A percentile compares a stretch with the other conserved stretches of the same genome.
These are phyloP conservation scores for Paratrypauchen microcephalus DNA, from an alignment of 2,797 vertebrate genomes.

Conservation along the genomic window DNA sequence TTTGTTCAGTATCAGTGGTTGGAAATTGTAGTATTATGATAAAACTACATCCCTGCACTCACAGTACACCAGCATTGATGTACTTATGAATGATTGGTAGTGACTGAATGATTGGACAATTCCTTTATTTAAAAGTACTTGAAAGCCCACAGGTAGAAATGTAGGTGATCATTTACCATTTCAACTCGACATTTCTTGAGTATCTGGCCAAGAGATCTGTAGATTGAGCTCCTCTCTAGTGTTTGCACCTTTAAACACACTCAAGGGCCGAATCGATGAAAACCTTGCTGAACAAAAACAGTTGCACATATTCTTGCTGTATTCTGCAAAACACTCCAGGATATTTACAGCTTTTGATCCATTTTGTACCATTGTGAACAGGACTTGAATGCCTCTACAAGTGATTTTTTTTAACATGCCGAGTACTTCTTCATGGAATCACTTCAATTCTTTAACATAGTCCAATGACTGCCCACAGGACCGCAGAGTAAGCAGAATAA, in stretches of 20 bases:
- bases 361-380: background rate
- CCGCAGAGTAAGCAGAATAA: background rate
- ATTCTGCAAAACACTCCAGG: background rate
- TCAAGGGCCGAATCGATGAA: background rate
- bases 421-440: background rate
- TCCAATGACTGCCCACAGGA: background rate
- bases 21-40: background rate
- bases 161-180: background rate
- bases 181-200: background rate
- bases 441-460: conserved; percentile 2
- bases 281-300: conserved; percentile 1
- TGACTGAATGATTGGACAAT: too few relatives aligned
- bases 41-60: background rate
- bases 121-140: too few relatives aligned
- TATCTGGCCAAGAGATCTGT: background rate
- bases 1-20: background rate
- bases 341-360: background rate
- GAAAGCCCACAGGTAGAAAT: background rate
- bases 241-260: background rate
- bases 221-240: background rate
- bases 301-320: background rate
- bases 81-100: too few relatives aligned
- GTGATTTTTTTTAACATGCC: background rate
- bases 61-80: too few relatives aligned
- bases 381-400: background rate